Conservation (phyloP, 1,140 invertebrate species). For the Drosophila lacteicornis region DNA sequence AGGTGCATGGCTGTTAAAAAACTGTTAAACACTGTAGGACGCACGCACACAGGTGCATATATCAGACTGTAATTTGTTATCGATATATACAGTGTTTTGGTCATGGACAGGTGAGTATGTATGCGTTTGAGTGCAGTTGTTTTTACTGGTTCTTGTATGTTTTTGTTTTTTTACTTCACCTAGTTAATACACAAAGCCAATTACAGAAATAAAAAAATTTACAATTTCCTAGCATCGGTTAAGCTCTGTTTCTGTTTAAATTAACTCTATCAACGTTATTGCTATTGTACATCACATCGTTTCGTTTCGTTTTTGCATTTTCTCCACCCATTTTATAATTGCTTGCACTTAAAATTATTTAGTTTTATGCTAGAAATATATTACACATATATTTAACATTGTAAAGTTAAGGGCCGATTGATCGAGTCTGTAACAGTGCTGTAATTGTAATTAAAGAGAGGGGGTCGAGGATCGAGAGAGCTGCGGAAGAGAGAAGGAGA, state of each 20-base stretch:
- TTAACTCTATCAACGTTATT: slow-evolving; percentile 53
- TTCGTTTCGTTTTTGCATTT: slow-evolving; percentile 40
- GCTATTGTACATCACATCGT: slow-evolving; percentile 44
- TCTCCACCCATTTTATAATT: slow-evolving; percentile 84
- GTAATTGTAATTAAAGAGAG: slow-evolving; percentile 37
- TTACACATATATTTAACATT: slow-evolving; percentile 61
- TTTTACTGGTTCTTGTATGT: slow-evolving; percentile 6
- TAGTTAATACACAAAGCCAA: slow-evolving; percentile 74
- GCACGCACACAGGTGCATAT: slow-evolving; percentile 47
- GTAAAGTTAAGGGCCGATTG: slow-evolving; percentile 53
- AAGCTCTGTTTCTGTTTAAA: slow-evolving; percentile 38
- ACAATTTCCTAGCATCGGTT: slow-evolving; percentile 47
- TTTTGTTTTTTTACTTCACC: slow-evolving; percentile 14
- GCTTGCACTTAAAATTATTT: slow-evolving; percentile 77
- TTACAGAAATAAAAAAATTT: slow-evolving; percentile 55
- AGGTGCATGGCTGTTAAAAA: slow-evolving; percentile 51
- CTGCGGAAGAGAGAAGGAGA: slow-evolving; percentile 10
- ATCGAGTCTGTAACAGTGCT: slow-evolving; percentile 38
- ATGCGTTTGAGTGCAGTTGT: slow-evolving; percentile 24
- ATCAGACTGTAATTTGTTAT: slow-evolving; percentile 34
- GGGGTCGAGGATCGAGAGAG: slow-evolving; percentile 22
- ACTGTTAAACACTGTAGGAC: slow-evolving; percentile 35
- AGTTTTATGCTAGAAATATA: slow-evolving; percentile 71
- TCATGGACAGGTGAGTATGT: slow-evolving; percentile 35
- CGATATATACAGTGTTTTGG: slow-evolving; percentile 47